These are phyloP conservation scores for Caenorhabditis remanei DNA, from an alignment of 1,140 invertebrate species.

Conservation along the genomic window DNA sequence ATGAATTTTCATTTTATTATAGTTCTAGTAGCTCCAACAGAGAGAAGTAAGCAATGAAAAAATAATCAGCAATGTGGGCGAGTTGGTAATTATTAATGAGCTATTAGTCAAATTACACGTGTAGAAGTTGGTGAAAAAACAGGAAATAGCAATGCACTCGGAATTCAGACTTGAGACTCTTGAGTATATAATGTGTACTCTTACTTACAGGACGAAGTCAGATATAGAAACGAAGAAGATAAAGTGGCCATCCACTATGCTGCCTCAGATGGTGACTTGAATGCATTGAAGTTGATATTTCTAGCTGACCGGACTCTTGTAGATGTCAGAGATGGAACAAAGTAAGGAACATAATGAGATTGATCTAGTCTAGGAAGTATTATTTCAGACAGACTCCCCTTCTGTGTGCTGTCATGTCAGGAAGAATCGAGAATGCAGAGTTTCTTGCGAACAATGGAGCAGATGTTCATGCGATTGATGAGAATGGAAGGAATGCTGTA, in stretches of 20 bases:
- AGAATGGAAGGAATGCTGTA: slow-evolving; percentile 12
- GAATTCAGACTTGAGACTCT: too few relatives aligned
- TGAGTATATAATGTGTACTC: too few relatives aligned
- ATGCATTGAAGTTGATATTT: not conserved
- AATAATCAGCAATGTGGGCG: too few relatives aligned
- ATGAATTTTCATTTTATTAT: too few relatives aligned
- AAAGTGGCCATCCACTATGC: slow-evolving; percentile 25
- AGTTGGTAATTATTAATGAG: too few relatives aligned
- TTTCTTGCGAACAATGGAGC: slow-evolving; percentile 27
- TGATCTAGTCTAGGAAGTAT: not conserved
- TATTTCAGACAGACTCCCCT: slow-evolving; percentile 1
- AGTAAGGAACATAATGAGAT: not conserved
- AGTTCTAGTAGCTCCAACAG: too few relatives aligned
- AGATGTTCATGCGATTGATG: slow-evolving; percentile 29
- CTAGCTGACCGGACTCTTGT: slow-evolving; percentile 1
- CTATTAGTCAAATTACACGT: too few relatives aligned
- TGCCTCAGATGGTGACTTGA: not conserved
- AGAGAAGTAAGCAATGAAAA: too few relatives aligned
- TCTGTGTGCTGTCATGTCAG: slow-evolving; percentile 1
- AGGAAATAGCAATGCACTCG: too few relatives aligned
- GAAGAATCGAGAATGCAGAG: slow-evolving; percentile 36
- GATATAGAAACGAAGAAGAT: not conserved
- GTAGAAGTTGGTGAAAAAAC: too few relatives aligned
- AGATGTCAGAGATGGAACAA: slow-evolving; percentile 17
- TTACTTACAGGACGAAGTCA: not conserved